Evolutionary conservation across 2,113 vertebrate species (phyloP), one percentile per base, ranked within the genome.

Genomic region (Lutjanus erythropterus): DNA sequence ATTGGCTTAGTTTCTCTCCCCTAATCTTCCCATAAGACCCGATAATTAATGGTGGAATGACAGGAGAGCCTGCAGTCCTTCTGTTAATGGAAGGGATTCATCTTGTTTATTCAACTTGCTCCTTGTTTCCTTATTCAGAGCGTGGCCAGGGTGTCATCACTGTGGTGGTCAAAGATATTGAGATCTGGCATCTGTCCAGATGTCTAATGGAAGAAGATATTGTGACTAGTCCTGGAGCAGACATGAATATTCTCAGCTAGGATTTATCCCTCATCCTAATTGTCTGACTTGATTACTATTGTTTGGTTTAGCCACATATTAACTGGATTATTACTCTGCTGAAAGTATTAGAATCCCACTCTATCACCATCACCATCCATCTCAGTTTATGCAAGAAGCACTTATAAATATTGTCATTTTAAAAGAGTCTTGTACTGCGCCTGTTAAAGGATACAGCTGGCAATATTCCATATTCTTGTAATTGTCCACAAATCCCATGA

Each of bases 31-130:
- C 83, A 73, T 87, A 92, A 90, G 88, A 90, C 89, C 80, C 82
- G 81, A 92, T 94, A 93, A 95, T 95, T 94, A 94, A 94, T 92
- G 91, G 68, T 50, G 25, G 81, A 87, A 86, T 85, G 81, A 68
- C 88, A 81, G 76, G 83, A 85, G 86, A 82, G 80, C 78, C 75
- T 41, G 18, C 60, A 65, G 84, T 80, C 84, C 81, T 85, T 79
- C 82, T 88, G 84, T 86, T 93, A 94, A 94, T 93, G 80, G 88
- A 92, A 91, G 58, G 78, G 81, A 91, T 91, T 93, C 75, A 47
- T 88, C 80, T 88, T 92, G 86, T 92, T 92, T 91, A 88, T 81
- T 75, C 84, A 79, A 80, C 74, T 89, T 71, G 62, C 60, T 77
- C 39, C 64, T 58, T 77, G 85, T 87, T 83, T 83, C 69, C 66